These are phyloP conservation scores for Heloderma charlesbogerti DNA, from an alignment of 2,113 vertebrate genomes.

Conservation along the genomic window DNA sequence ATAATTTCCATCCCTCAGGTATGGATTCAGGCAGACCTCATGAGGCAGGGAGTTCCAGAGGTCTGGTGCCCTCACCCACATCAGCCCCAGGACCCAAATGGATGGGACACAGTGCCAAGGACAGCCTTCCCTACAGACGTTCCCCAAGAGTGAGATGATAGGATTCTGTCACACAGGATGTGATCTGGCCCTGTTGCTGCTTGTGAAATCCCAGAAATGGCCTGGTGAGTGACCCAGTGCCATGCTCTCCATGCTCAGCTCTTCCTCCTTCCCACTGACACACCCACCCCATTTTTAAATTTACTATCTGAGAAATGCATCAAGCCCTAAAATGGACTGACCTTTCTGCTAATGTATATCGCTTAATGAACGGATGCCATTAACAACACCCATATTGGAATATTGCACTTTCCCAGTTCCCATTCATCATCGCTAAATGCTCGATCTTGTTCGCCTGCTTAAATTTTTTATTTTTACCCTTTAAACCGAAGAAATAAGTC, in stretches of 20 bases:
- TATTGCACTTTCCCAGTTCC: slow-evolving; percentile 73
- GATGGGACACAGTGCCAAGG: neutral
- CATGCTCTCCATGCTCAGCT: neutral
- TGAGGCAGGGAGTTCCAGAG: slow-evolving; percentile 7
- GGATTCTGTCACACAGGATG: too few species aligned
- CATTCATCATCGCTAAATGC: slow-evolving; percentile 81
- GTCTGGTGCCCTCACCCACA: neutral
- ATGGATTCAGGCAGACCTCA: neutral
- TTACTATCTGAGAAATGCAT: slow-evolving; percentile 79
- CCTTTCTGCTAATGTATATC: slow-evolving; percentile 81
- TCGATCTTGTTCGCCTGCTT: slow-evolving; percentile 74
- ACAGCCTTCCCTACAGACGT: neutral
- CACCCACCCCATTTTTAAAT: slow-evolving; percentile 72
- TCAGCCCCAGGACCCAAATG: neutral
- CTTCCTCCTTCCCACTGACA: slow-evolving; percentile 16
- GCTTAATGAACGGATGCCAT: slow-evolving; percentile 81
- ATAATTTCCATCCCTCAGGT: neutral
- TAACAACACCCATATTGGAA: slow-evolving; percentile 77
- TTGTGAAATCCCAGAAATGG: neutral
- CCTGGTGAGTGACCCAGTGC: neutral
- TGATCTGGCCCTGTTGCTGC: neutral
- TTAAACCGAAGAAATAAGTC: slow-evolving; percentile 82
- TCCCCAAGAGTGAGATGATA: neutral
- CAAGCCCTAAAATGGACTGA: slow-evolving; percentile 75
- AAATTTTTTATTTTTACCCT: slow-evolving; percentile 88